A percentile compares a stretch with the other conserved stretches of the same genome.
Evolutionary conservation across 2,797 vertebrate genomes (phyloP).

Genomic region (Darevskia mixta): DNA sequence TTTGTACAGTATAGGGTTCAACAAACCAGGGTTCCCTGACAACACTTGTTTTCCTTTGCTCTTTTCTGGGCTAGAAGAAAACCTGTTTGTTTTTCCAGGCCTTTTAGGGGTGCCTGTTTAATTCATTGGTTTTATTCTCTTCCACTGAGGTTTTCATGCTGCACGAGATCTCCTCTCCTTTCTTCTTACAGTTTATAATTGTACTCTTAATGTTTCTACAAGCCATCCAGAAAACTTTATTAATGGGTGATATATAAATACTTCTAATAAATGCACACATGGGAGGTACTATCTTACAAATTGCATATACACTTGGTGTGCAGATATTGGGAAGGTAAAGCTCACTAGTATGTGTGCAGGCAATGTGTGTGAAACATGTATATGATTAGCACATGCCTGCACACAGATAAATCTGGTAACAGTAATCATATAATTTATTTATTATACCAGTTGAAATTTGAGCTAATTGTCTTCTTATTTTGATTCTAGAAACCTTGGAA

Average conservation of each 20-base stretch:
- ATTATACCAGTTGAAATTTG: neutral
- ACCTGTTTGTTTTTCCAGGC: neutral
- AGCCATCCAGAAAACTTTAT: neutral
- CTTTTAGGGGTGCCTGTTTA: neutral
- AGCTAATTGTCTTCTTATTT: slow-evolving; percentile 54
- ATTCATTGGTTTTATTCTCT: neutral
- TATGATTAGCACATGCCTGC: neutral
- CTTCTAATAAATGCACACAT: neutral
- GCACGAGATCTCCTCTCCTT: neutral
- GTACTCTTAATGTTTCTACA: neutral
- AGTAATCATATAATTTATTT: neutral
- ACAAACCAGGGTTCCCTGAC: no score
- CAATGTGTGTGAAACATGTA: neutral
- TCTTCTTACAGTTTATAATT: neutral
- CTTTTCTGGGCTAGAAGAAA: neutral
- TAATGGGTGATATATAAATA: neutral
- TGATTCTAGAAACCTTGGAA: slow-evolving; percentile 92
- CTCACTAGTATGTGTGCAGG: neutral
- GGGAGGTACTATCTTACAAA: neutral
- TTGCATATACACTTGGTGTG: neutral
- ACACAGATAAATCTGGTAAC: neutral
- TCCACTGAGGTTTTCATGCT: neutral
- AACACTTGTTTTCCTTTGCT: no score
- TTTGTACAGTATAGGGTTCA: no score
- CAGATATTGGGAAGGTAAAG: neutral